These are phyloP conservation scores for Dioctria rufipes DNA, from an alignment of 2,888 invertebrate genomes.

Conservation along the genomic window DNA sequence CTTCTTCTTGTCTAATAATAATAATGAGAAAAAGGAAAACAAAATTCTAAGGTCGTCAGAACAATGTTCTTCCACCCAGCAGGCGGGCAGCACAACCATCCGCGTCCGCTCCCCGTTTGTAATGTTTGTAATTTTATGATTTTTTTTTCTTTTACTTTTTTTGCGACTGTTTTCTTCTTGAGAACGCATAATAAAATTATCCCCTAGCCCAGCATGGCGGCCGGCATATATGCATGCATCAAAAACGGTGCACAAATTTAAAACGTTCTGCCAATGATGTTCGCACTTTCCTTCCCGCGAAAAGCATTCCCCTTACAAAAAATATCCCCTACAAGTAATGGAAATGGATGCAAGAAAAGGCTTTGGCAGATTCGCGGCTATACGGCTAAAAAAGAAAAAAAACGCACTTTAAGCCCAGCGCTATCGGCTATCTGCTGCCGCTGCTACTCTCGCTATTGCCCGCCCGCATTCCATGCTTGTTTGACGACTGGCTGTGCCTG, in stretches of 20 bases:
- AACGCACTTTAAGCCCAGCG: too few species aligned
- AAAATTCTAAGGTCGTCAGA: constrained; percentile 47
- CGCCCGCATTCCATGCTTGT: not conserved
- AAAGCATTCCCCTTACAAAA: too few species aligned
- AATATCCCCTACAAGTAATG: too few species aligned
- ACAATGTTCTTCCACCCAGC: constrained; percentile 18
- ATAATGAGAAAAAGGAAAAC: constrained; percentile 16
- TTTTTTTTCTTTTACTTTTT: not conserved
- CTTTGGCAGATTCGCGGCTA: too few species aligned
- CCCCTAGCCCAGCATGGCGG: not conserved
- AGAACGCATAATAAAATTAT: constrained; percentile 31
- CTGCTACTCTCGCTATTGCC: too few species aligned
- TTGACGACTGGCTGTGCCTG: not conserved
- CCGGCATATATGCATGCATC: not conserved
- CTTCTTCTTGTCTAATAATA: constrained; percentile 43
- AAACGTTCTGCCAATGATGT: not conserved
- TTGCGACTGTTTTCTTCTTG: not conserved
- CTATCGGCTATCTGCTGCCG: not conserved
- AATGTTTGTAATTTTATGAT: constrained; percentile 1
- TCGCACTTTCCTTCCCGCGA: too few species aligned
- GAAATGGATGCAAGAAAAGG: too few species aligned
- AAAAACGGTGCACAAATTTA: constrained; percentile 1
- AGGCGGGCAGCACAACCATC: not conserved
- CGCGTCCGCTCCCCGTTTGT: not conserved
- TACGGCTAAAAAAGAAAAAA: too few species aligned